These are phyloP conservation scores for Hydrolagus colliei DNA, from an alignment of 2,797 vertebrate species.

Conservation along the genomic window DNA sequence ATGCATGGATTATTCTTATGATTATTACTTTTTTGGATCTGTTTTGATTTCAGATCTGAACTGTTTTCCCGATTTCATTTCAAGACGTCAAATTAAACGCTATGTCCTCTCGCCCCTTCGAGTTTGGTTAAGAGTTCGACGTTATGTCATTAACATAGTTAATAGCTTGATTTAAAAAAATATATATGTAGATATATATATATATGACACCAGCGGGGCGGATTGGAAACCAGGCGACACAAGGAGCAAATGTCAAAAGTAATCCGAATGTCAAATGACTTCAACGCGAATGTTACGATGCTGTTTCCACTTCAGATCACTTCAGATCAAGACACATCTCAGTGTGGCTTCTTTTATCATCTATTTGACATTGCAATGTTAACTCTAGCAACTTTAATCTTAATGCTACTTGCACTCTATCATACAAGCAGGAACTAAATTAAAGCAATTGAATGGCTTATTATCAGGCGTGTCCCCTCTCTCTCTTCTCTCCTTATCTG, in stretches of 20 bases:
- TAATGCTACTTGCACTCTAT: conserved; percentile 54
- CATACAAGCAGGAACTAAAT: conserved; percentile 47
- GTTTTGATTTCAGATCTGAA: neutral
- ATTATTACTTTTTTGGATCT: neutral
- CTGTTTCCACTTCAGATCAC: conserved; percentile 53
- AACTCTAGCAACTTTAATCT: too few relatives aligned
- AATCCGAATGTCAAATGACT: conserved; percentile 47
- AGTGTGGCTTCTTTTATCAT: too few relatives aligned
- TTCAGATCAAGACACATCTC: too few relatives aligned
- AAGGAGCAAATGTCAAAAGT: conserved; percentile 51
- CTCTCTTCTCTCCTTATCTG: conserved; percentile 45
- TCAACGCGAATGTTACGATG: conserved; percentile 41
- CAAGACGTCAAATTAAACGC: too few relatives aligned
- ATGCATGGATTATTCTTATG: too few relatives aligned
- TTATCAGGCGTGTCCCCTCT: conserved; percentile 42
- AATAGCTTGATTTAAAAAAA: too few relatives aligned
- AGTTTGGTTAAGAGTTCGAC: too few relatives aligned
- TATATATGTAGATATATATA: too few relatives aligned
- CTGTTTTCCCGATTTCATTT: neutral
- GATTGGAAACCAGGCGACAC: conserved; percentile 50
- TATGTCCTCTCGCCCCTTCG: too few relatives aligned
- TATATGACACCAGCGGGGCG: conserved; percentile 40
- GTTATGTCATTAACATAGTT: too few relatives aligned
- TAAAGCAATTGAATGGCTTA: conserved; percentile 41
- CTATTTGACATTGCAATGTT: too few relatives aligned